A percentile compares a stretch with the other conserved stretches of the same genome.
phyloP scores from a whole-genome alignment of 2,797 vertebrate genomes.

The Dryobates pubescens region DNA sequence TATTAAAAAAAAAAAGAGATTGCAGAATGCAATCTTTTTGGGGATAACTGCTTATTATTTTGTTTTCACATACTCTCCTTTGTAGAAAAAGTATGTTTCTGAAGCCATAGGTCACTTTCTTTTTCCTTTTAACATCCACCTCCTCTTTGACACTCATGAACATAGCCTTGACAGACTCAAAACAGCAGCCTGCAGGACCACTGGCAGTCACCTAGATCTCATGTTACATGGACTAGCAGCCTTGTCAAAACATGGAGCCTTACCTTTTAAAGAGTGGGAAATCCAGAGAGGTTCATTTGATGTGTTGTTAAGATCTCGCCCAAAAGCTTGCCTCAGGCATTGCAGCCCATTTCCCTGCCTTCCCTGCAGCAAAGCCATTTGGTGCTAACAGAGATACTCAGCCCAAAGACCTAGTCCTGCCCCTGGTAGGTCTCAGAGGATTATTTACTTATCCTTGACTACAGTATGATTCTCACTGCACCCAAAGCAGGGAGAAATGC shows the following conservation, averaged over 20 bases:
- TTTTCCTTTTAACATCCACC: neutral
- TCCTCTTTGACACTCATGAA: neutral
- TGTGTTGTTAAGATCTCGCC: neutral
- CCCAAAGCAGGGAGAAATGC: fast-evolving
- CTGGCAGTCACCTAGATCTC: neutral
- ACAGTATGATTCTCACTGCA: fast-evolving
- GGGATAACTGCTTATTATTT: conserved; percentile 28
- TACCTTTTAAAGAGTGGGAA: neutral
- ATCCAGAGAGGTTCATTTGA: neutral
- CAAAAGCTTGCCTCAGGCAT: neutral
- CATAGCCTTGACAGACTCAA: neutral
- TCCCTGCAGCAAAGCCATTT: neutral
- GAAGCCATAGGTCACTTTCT: neutral
- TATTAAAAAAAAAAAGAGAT: neutral
- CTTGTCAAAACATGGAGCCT: neutral
- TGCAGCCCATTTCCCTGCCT: neutral
- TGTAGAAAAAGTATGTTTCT: neutral
- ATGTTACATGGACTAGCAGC: neutral
- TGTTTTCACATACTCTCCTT: neutral
- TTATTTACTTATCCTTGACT: neutral
- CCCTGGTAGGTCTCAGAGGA: neutral
- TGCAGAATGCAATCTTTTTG: neutral
- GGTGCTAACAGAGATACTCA: neutral
- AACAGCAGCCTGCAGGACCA: neutral
- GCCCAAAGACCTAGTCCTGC: neutral